A percentile compares a stretch with the other conserved stretches of the same genome.
Evolutionary conservation across 2,797 vertebrate species (phyloP).

Genomic region (Pangasius mekongensis): DNA sequence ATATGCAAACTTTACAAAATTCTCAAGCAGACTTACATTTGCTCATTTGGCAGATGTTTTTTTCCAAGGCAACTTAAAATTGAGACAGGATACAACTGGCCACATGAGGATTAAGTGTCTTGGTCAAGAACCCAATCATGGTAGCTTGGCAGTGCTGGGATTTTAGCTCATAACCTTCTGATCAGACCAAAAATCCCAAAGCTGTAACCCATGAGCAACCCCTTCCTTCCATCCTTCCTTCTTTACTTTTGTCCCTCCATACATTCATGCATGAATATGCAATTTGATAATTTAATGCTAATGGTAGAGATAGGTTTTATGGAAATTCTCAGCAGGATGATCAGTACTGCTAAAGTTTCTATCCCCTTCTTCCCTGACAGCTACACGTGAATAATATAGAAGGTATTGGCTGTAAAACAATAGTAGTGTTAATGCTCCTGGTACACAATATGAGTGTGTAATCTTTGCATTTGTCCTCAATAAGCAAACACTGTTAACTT

Average conservation of each 20-base stretch:
- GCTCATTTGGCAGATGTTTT: background rate
- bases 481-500: background rate
- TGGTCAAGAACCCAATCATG: background rate
- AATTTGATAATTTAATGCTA: background rate
- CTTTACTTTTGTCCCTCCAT: background rate
- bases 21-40: background rate
- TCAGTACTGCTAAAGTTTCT: constrained; percentile 17
- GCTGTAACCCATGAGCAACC: background rate
- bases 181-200: background rate
- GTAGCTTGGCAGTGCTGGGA: background rate
- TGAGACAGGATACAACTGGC: background rate
- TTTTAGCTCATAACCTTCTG: background rate
- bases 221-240: background rate
- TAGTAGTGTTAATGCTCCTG: background rate
- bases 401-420: background rate
- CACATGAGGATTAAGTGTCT: background rate
- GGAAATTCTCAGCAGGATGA: background rate
- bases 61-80: background rate
- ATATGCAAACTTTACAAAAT: background rate
- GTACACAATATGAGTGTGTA: background rate
- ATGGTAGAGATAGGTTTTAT: background rate
- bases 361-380: background rate
- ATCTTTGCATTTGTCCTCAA: background rate
- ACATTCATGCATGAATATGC: background rate
- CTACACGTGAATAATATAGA: constrained; percentile 32